Evolutionary conservation across 1,140 invertebrate species (phyloP), one percentile per base, ranked within the genome.

Genomic region (Plectus sambesii): DNA sequence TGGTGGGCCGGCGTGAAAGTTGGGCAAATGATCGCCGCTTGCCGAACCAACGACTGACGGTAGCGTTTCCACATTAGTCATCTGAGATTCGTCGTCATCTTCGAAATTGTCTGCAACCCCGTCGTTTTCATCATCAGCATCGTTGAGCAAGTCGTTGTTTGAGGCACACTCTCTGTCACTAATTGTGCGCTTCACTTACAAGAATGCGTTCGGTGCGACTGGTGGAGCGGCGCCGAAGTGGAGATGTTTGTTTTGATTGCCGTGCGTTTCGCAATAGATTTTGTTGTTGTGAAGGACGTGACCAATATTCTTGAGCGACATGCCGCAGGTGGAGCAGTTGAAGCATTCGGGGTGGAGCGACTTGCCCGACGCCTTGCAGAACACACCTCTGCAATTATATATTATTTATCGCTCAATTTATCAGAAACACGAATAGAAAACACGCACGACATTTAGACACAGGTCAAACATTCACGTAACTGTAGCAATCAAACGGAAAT

Each of bases 261-360:
- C 88, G 69, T 93, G 87, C 57, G 88, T 82, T 70, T 96, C 89
- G 73, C 88, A 94, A 71, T 93, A 94, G 42, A 96, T 74, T 74
- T 92, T 92, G 63, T 86, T 85, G 12, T 53, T 47, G 25, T 50
- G 44, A 25, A 52, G 54, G 36, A 47, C 60, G 61, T 71, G 59
- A 63, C 75, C 87, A 69, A 88, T 83, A 74, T 96, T 93, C 74
- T 93, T 94, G 51, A 94, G 73, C 8, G 87, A 88, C 25, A 84
- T 80, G 53, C 88, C 87, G 70, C 89, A 96, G 33, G 87, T 90
- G 37, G 85, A 80, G 72, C 89, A 96, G 71, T 88, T 89, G 78
- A 96, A 93, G 72, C 89, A 96, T 65, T 92, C 87, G 41, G 90
- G 85, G 74, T 94, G 88, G 47, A 93, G 74, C 66, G 87, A 88